Conservation (phyloP, 2,888 invertebrate species). For the Lasiommata megera region DNA sequence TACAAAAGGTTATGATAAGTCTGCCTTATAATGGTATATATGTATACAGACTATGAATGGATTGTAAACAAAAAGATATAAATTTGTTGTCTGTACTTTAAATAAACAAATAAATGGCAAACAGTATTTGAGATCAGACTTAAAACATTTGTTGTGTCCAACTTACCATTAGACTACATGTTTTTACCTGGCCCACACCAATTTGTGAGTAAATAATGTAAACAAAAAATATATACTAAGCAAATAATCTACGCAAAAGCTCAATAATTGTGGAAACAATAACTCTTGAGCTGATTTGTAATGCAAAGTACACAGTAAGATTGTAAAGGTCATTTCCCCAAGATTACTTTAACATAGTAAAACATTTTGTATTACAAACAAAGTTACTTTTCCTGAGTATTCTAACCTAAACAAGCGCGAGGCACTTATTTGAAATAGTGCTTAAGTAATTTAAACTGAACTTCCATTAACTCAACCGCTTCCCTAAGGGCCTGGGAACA, state of each 20-base stretch:
- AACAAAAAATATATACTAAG: neutral
- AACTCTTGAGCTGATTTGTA: slow-evolving; percentile 7
- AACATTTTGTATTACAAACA: neutral
- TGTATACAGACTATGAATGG: too few species aligned
- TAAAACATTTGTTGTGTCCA: too few species aligned
- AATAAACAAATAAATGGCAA: too few species aligned
- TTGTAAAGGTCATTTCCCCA: slow-evolving; percentile 12
- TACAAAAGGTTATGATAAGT: too few species aligned
- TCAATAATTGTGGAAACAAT: neutral
- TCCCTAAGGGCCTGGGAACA: neutral
- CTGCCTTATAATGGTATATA: too few species aligned
- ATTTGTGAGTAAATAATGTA: too few species aligned
- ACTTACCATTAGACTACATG: too few species aligned
- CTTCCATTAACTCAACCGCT: slow-evolving; percentile 3
- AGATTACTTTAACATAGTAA: slow-evolving; percentile 3
- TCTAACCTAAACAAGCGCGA: neutral
- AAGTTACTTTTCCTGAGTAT: slow-evolving; percentile 5
- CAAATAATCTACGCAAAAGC: neutral
- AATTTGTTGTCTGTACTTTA: too few species aligned
- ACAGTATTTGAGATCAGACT: too few species aligned
- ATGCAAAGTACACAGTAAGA: slow-evolving; percentile 9
- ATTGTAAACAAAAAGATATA: too few species aligned
- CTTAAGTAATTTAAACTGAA: neutral
- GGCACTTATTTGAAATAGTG: neutral
- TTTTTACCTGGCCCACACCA: too few species aligned